A percentile compares a stretch with the other conserved stretches of the same genome.
phyloP scores from a whole-genome alignment of 2,888 invertebrate genomes.

The Choristoneura rosaceana region DNA sequence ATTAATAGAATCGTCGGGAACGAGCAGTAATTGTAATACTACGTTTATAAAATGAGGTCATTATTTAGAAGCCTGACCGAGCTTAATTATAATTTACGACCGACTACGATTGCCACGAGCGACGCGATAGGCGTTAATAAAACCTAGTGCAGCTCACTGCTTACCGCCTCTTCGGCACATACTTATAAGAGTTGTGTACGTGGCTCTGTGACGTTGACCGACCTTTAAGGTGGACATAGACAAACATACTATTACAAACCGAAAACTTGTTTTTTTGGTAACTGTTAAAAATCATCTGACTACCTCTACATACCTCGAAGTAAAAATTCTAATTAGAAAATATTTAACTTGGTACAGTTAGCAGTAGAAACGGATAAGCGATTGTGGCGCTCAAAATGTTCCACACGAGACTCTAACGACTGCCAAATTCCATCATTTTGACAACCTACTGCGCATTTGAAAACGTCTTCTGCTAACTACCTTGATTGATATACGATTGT shows the following conservation, averaged over 20 bases:
- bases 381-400: no score
- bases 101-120: slow-evolving; percentile 24
- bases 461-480: no score
- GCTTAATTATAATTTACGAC: slow-evolving; percentile 27
- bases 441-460: no score
- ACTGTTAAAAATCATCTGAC: no score
- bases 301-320: no score
- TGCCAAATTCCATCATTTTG: no score
- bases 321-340: no score
- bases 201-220: background rate
- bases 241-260: background rate
- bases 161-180: background rate
- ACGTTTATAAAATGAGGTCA: slow-evolving; percentile 14
- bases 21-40: slow-evolving; percentile 16
- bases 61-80: slow-evolving; percentile 19
- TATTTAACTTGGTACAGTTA: no score
- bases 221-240: background rate
- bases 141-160: slow-evolving; percentile 1
- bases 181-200: background rate
- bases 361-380: no score
- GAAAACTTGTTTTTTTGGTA: background rate
- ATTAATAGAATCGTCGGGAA: slow-evolving; percentile 3
- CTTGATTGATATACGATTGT: no score
- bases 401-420: no score
- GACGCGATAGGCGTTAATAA: slow-evolving; percentile 24